Base-by-base conservation (phyloP, 2,888 invertebrate species). In the Dicyrtomina minuta region DNA sequence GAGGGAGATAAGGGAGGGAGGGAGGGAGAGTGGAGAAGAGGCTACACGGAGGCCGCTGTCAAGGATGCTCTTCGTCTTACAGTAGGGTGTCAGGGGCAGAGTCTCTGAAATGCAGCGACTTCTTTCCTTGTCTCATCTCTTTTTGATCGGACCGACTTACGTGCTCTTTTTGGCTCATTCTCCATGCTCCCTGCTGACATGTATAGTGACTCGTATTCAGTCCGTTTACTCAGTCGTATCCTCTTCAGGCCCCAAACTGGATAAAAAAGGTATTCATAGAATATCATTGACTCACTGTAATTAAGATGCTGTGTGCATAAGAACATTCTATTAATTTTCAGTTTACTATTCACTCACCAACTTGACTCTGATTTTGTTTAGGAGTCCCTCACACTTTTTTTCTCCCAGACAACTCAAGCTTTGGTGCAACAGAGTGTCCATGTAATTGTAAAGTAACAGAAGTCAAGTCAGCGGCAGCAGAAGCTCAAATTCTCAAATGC, bases 121-220 rank as follows among this genome's bases (percentile, higher is more conserved):
- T 22, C 8, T 41, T 61, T 39, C 43, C 22, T 43, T 46, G 61
- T 61, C 61, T 61, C 64, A 53, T 51, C 64, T 49, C 64, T 49
- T 64, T 64, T 64, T 64, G 61, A 64, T 64, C 39, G 51, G 27
- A 64, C 64, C 64, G 64, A 64, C 64, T 51, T 46, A 17, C 5
- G 20, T 15, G 8, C 41, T 39, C 39, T 44, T 46, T 43, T 46
- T 43, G 17, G 15, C 17, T 46, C 43, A 24, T 61, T 61, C 43
- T 12, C 26, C 20, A 8, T 4, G 20, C 61, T 61, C 61, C 61
- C 41, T 61, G 61, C 41, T 39, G 61, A 61, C 44, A 59, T 20
- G 33, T 24, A 33, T 33, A 27, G 58, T 33, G 33, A 12, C 39
- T 27, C 6, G 26, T 39, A 58, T 64, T 53, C 27, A 49, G 26